Evolutionary conservation across 1,140 invertebrate genomes (phyloP).

Genomic region (Zaprionus gabonicus): DNA sequence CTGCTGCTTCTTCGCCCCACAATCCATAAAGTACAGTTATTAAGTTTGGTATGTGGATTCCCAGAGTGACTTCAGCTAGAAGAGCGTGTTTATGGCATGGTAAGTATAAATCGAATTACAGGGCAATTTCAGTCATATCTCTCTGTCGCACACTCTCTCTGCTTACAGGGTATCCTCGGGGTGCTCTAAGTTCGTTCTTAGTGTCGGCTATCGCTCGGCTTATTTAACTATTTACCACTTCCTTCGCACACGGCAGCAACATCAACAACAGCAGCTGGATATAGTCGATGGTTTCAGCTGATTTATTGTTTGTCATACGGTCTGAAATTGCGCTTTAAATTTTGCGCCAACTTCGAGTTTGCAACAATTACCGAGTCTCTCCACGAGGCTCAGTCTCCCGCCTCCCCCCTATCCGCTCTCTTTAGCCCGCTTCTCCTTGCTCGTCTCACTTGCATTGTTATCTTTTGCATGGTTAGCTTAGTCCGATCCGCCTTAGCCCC

Average conservation of each 20-base stretch:
- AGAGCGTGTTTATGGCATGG: background rate
- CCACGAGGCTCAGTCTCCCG: conserved; percentile 4
- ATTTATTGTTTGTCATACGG: conserved; percentile 82
- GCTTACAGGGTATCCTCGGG: conserved; percentile 22
- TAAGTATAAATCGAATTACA: background rate
- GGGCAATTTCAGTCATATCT: background rate
- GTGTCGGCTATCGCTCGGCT: conserved; percentile 40
- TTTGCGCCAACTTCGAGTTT: conserved; percentile 68
- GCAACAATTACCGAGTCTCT: conserved; percentile 73
- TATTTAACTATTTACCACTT: conserved; percentile 82
- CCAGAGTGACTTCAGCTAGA: too few relatives aligned
- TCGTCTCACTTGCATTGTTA: conserved; percentile 68
- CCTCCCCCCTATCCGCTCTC: background rate
- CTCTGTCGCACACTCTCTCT: background rate
- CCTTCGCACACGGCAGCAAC: conserved; percentile 55
- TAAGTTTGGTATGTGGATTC: conserved; percentile 1
- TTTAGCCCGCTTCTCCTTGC: background rate
- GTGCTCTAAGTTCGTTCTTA: background rate
- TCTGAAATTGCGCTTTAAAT: conserved; percentile 81
- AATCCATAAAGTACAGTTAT: background rate
- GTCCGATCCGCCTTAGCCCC: background rate
- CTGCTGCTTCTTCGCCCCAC: too few relatives aligned
- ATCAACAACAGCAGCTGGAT: conserved; percentile 19
- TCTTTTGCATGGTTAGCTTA: conserved; percentile 47
- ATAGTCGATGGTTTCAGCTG: conserved; percentile 71